A percentile compares a stretch with the other conserved stretches of the same genome.
phyloP scores from a whole-genome alignment of 1,140 invertebrate genomes.

The Drosophila azteca region DNA sequence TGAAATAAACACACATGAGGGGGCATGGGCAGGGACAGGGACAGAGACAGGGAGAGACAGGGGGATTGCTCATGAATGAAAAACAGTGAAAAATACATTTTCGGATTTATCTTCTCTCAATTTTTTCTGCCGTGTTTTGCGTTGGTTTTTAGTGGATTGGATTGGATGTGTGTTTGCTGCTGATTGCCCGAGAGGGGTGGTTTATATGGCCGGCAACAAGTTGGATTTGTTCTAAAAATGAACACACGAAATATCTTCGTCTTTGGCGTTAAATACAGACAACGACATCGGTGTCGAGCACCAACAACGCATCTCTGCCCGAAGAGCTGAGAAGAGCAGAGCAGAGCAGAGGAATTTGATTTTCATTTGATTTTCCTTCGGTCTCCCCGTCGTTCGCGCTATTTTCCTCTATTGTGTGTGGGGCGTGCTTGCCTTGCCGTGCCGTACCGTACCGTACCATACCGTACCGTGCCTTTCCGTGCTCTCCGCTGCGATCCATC shows the following conservation, averaged over 20 bases:
- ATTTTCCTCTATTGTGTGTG: slow-evolving; percentile 73
- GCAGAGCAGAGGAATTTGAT: slow-evolving; percentile 74
- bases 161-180: slow-evolving; percentile 23
- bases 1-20: slow-evolving; percentile 10
- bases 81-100: slow-evolving; percentile 17
- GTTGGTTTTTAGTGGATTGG: slow-evolving; percentile 14
- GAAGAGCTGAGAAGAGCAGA: no score
- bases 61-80: slow-evolving; percentile 62
- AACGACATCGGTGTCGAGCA: slow-evolving; percentile 38
- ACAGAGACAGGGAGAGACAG: neutral
- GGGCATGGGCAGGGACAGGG: slow-evolving; percentile 1
- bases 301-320: slow-evolving; percentile 63
- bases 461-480: slow-evolving; percentile 32
- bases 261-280: slow-evolving; percentile 76
- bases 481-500: slow-evolving; percentile 71
- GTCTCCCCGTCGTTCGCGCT: slow-evolving; percentile 35
- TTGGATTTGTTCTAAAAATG: slow-evolving; percentile 81
- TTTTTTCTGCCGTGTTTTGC: slow-evolving; percentile 30
- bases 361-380: slow-evolving; percentile 60
- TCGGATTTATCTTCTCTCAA: slow-evolving; percentile 19
- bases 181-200: slow-evolving; percentile 23
- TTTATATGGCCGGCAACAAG: slow-evolving; percentile 78
- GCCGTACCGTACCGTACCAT: slow-evolving; percentile 20
- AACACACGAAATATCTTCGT: slow-evolving; percentile 80
- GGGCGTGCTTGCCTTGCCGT: slow-evolving; percentile 31